Percentiles rank a stretch among this genome's conserved stretches.
Evolutionary conservation across 92 coral and sea anemone species (phyloP).

Genomic region (Bergia puertoricense): DNA sequence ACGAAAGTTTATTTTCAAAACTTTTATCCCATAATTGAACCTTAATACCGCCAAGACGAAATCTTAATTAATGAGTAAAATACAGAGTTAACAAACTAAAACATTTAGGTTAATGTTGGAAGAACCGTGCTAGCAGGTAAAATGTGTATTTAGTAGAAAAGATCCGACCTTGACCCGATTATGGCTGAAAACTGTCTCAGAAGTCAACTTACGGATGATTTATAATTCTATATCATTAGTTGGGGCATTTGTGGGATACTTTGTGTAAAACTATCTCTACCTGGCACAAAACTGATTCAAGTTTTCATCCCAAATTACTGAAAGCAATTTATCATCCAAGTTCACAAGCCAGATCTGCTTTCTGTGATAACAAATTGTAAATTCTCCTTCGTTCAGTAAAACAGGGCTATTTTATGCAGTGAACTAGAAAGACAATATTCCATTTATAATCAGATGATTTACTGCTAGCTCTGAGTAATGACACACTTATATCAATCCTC

Average conservation of each 20-base stretch:
- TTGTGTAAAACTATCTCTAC: constrained; percentile 32
- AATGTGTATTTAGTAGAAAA: constrained; percentile 3
- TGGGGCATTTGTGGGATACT: constrained; percentile 39
- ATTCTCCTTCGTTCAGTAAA: neutral
- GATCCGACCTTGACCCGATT: constrained; percentile 31
- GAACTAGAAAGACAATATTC: constrained; percentile 23
- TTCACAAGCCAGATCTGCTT: neutral
- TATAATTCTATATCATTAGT: constrained; percentile 31
- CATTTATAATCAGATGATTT: constrained; percentile 25
- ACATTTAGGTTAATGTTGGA: neutral
- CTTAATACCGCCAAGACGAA: neutral
- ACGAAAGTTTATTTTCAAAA: constrained; percentile 12
- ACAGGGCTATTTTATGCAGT: neutral
- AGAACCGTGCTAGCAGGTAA: neutral
- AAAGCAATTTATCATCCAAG: constrained; percentile 5
- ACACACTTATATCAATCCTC: constrained; percentile 23
- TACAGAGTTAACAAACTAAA: neutral
- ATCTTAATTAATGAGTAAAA: neutral
- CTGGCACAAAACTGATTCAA: constrained; percentile 21
- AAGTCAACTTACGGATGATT: constrained; percentile 25
- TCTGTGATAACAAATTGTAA: neutral
- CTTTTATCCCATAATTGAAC: neutral
- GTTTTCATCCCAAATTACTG: constrained; percentile 9
- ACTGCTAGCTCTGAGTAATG: constrained; percentile 18
- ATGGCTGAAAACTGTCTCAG: constrained; percentile 27